These are phyloP conservation scores for Pristionchus fissidentatus DNA, from an alignment of 2,888 invertebrate species.

Conservation along the genomic window DNA sequence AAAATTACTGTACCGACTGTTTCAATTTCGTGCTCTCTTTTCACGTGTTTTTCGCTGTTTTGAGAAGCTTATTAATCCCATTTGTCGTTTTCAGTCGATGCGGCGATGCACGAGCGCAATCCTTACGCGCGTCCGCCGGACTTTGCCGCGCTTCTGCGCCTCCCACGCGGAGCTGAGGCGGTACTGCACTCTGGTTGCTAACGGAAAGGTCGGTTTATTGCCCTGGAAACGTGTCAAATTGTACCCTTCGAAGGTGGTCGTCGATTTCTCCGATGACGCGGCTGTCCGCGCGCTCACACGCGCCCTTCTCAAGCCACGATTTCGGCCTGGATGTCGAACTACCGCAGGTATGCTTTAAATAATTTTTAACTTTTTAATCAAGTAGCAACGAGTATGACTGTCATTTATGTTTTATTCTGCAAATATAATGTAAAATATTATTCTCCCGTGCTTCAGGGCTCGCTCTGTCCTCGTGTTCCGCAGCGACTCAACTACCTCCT, in stretches of 20 bases:
- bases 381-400: not conserved
- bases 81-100: not conserved
- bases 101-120: conserved; percentile 91
- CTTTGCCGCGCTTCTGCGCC: conserved; percentile 80
- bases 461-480: conserved; percentile 92
- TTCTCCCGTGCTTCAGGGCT: conserved; percentile 74
- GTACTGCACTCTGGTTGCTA: conserved; percentile 12
- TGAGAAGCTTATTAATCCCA: conserved; percentile 22
- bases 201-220: conserved; percentile 28
- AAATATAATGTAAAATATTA: not conserved
- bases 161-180: not conserved
- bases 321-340: conserved; percentile 85
- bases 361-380: not conserved
- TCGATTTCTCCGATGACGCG: conserved; percentile 88
- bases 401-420: not conserved
- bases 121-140: conserved; percentile 88
- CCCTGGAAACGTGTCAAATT: not conserved
- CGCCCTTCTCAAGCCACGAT: conserved; percentile 87
- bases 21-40: not conserved
- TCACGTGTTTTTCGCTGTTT: not conserved
- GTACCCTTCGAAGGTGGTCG: conserved; percentile 78
- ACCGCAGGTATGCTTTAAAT: not conserved
- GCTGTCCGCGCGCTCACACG: conserved; percentile 86
- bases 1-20: not conserved
- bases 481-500: conserved; percentile 92